phyloP scores from a whole-genome alignment of 2,797 vertebrate genomes.

The Sorex maritimensis region DNA sequence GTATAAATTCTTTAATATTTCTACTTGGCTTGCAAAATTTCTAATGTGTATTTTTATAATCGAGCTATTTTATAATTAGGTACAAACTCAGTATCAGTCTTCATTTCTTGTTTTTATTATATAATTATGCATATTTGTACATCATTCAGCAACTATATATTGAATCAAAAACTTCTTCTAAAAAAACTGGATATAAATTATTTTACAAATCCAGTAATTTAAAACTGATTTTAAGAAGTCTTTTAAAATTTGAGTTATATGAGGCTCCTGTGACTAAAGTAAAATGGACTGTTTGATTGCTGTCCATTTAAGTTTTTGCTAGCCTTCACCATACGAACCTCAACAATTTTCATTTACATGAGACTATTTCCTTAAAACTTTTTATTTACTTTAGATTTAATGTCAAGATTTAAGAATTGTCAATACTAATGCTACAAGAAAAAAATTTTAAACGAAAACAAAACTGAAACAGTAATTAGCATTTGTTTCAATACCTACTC shows the following conservation, averaged over 20 bases:
- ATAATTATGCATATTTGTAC: slow-evolving; percentile 1
- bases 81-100: slow-evolving; percentile 42
- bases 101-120: slow-evolving; percentile 26
- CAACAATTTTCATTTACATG: slow-evolving; percentile 62
- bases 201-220: slow-evolving; percentile 43
- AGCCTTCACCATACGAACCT: slow-evolving; percentile 45
- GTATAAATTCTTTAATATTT: background rate
- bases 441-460: slow-evolving; percentile 61
- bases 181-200: background rate
- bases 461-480: slow-evolving; percentile 9
- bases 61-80: slow-evolving; percentile 52
- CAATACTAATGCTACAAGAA: background rate
- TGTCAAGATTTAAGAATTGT: slow-evolving; percentile 24
- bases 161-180: background rate
- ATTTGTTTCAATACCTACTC: background rate
- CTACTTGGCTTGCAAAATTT: slow-evolving; percentile 37
- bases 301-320: slow-evolving; percentile 44
- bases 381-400: slow-evolving; percentile 51
- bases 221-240: slow-evolving; percentile 27
- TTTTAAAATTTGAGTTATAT: background rate
- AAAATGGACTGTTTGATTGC: slow-evolving; percentile 33
- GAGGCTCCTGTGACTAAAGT: slow-evolving; percentile 36
- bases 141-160: background rate
- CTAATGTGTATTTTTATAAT: slow-evolving; percentile 26
- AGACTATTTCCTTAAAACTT: slow-evolving; percentile 45